These are phyloP conservation scores for Masticophis lateralis DNA, from an alignment of 2,797 vertebrate genomes.

Conservation along the genomic window DNA sequence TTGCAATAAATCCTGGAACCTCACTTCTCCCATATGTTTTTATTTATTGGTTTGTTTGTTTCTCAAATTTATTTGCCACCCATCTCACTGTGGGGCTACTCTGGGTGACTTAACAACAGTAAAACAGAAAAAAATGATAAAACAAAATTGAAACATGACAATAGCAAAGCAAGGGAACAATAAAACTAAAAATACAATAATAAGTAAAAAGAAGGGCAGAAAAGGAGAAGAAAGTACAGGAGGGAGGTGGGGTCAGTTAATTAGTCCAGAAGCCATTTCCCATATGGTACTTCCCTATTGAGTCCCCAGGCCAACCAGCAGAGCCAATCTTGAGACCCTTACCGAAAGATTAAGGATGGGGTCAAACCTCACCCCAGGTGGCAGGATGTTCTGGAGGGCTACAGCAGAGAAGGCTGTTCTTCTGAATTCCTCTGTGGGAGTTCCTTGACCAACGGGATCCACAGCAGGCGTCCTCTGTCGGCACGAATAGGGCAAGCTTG, in stretches of 20 bases:
- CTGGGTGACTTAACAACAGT: neutral
- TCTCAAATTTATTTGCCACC: neutral
- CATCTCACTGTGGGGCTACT: neutral
- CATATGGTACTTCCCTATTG: neutral
- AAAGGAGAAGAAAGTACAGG: neutral
- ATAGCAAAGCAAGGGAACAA: neutral
- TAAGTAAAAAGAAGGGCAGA: neutral
- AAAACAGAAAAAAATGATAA: neutral
- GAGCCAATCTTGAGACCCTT: neutral
- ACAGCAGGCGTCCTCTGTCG: neutral
- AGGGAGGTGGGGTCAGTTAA: neutral
- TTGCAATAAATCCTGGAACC: neutral
- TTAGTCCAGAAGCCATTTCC: neutral
- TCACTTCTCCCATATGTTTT: neutral
- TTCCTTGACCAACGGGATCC: neutral
- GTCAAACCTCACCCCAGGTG: neutral
- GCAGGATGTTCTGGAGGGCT: neutral
- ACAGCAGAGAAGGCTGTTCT: neutral
- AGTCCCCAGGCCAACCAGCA: neutral
- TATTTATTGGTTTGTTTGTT: neutral
- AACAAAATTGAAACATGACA: neutral
- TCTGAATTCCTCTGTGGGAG: neutral
- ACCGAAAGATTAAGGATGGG: neutral
- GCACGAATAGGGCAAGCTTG: neutral
- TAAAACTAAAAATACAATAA: neutral